These are phyloP conservation scores for Chiloscyllium punctatum DNA, from an alignment of 2,797 vertebrate species.

Conservation along the genomic window DNA sequence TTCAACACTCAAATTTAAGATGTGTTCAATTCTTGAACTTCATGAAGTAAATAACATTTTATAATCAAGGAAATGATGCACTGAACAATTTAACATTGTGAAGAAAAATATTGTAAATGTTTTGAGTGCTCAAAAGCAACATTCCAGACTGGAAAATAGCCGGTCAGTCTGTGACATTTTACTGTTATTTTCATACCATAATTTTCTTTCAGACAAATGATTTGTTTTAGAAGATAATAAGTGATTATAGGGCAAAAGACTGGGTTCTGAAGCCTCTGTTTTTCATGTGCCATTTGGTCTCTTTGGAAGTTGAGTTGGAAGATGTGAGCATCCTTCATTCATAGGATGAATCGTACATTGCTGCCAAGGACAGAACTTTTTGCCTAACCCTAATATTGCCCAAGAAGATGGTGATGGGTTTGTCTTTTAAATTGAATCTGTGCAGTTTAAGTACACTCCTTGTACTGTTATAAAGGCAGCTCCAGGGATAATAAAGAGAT, in stretches of 20 bases:
- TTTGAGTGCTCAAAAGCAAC: neutral
- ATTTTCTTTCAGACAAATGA: neutral
- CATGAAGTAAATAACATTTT: neutral
- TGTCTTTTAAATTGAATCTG: no score
- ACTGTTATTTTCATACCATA: neutral
- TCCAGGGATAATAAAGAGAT: no score
- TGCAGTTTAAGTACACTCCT: no score
- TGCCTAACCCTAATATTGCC: neutral
- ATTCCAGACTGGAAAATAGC: neutral
- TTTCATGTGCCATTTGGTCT: no score
- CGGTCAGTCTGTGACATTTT: neutral
- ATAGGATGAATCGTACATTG: no score
- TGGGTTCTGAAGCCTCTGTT: no score
- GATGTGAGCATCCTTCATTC: no score
- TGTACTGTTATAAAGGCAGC: no score
- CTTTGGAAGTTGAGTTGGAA: no score
- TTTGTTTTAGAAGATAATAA: neutral
- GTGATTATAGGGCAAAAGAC: neutral
- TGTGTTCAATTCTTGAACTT: neutral
- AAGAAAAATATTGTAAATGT: neutral
- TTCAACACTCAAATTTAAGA: neutral
- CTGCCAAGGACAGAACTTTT: neutral
- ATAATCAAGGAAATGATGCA: neutral
- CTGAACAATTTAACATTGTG: no score
- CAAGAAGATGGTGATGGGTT: neutral